Percentiles rank a stretch among this genome's conserved stretches.
phyloP scores from a whole-genome alignment of 2,113 vertebrate species.

The Albula goreensis region DNA sequence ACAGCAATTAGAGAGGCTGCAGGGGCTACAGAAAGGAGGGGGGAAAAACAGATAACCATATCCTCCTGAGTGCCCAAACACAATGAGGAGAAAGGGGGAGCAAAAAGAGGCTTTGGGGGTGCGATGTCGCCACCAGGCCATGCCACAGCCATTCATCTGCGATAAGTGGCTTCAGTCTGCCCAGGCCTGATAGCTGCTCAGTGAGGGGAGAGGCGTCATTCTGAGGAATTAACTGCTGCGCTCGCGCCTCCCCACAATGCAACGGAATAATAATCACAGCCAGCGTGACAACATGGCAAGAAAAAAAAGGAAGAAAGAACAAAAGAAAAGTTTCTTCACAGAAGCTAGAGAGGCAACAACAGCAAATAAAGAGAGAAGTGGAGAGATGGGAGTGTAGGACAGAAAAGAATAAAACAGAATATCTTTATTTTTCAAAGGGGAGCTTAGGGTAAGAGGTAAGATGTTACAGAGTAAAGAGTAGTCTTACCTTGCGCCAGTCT shows the following conservation, averaged over 20 bases:
- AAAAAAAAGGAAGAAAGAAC: background rate
- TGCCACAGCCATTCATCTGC: background rate
- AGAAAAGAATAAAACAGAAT: too few species aligned
- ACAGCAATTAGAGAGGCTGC: background rate
- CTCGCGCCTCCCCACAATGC: background rate
- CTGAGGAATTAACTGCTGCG: background rate
- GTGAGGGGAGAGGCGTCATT: background rate
- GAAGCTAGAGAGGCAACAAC: background rate
- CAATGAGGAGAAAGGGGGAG: background rate
- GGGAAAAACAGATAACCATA: too few species aligned
- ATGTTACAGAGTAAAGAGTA: background rate
- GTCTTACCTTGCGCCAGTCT: constrained; percentile 89
- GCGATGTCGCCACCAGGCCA: background rate
- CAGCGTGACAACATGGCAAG: too few species aligned
- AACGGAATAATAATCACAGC: background rate
- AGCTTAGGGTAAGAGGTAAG: too few species aligned
- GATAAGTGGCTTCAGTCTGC: background rate
- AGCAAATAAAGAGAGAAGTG: background rate
- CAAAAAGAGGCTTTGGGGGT: background rate
- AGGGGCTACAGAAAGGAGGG: background rate
- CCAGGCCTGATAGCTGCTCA: background rate
- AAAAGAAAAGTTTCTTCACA: background rate
- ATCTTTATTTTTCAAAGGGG: too few species aligned
- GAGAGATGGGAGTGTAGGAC: background rate
- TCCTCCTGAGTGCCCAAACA: background rate